A percentile compares a stretch with the other conserved stretches of the same genome.
These are phyloP conservation scores for Clarias gariepinus DNA, from an alignment of 2,113 vertebrate species.

Conservation along the genomic window DNA sequence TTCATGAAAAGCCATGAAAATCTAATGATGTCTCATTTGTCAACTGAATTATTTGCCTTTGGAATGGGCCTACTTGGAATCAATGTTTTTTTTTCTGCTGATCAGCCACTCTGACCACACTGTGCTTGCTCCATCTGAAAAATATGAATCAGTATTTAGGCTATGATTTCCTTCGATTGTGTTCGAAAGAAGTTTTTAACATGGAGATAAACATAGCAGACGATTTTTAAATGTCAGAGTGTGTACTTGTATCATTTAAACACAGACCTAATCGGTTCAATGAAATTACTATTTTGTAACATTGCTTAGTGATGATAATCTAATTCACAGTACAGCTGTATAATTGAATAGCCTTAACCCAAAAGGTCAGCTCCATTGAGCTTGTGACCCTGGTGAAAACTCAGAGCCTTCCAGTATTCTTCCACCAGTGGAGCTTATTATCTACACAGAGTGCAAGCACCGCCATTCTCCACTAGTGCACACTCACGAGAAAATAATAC, in stretches of 20 bases:
- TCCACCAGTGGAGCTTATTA: constrained; percentile 40
- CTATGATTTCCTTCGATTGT: neutral
- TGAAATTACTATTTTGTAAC: constrained; percentile 50
- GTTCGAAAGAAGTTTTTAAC: constrained; percentile 25
- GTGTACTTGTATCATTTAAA: constrained; percentile 49
- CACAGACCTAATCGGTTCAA: constrained; percentile 48
- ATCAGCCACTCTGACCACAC: constrained; percentile 5
- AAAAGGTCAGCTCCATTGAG: constrained; percentile 37
- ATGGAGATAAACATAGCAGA: constrained; percentile 59
- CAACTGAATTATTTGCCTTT: constrained; percentile 35
- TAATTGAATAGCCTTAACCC: constrained; percentile 51
- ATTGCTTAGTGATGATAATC: constrained; percentile 26
- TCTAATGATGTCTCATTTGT: constrained; percentile 41
- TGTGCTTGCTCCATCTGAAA: neutral
- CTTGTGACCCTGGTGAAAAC: constrained; percentile 12
- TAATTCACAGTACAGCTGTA: constrained; percentile 50
- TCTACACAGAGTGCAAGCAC: constrained; percentile 33
- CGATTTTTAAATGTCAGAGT: constrained; percentile 19
- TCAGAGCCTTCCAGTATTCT: constrained; percentile 16
- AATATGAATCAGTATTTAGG: neutral
- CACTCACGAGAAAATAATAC: constrained; percentile 42
- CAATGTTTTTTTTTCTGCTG: constrained; percentile 22
- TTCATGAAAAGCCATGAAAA: constrained; percentile 41
- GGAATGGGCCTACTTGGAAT: constrained; percentile 14
- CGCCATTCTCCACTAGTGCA: constrained; percentile 35